These are phyloP conservation scores for Cyprinus carpio DNA, from an alignment of 2,113 vertebrate genomes.

Conservation along the genomic window DNA sequence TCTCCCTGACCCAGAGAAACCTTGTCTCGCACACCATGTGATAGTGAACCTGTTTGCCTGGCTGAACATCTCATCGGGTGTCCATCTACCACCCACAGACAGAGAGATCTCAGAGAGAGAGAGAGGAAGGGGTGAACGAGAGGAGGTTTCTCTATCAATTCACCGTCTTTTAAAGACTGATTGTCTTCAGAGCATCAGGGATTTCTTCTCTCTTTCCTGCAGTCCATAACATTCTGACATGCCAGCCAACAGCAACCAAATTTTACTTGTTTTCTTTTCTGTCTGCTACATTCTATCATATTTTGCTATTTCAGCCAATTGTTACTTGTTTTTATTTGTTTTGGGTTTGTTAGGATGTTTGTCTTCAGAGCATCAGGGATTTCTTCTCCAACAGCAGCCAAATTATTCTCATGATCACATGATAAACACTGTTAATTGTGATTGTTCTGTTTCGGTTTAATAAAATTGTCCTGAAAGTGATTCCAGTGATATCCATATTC, in stretches of 20 bases:
- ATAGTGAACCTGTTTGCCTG: conserved; percentile 22
- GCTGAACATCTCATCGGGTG: conserved; percentile 23
- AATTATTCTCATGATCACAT: no score
- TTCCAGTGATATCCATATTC: neutral
- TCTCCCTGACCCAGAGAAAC: conserved; percentile 9
- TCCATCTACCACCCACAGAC: conserved; percentile 29
- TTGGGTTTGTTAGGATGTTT: no score
- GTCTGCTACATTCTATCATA: no score
- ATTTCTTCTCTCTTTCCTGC: no score
- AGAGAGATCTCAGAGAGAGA: neutral
- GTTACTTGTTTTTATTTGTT: no score
- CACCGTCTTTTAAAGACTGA: conserved; percentile 50
- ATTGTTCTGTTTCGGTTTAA: no score
- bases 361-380: no score
- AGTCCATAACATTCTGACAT: no score
- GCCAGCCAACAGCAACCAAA: no score
- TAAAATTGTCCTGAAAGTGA: neutral
- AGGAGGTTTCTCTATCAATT: conserved; percentile 21
- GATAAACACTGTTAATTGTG: no score
- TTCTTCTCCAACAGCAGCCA: no score
- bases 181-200: conserved; percentile 41
- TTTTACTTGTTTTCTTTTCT: neutral
- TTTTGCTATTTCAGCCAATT: no score
- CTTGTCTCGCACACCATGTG: neutral
- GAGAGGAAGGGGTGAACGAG: neutral